Evolutionary conservation across 2,888 invertebrate genomes (phyloP), one percentile per base, ranked within the genome.

Genomic region (Fabriciana adippe): DNA sequence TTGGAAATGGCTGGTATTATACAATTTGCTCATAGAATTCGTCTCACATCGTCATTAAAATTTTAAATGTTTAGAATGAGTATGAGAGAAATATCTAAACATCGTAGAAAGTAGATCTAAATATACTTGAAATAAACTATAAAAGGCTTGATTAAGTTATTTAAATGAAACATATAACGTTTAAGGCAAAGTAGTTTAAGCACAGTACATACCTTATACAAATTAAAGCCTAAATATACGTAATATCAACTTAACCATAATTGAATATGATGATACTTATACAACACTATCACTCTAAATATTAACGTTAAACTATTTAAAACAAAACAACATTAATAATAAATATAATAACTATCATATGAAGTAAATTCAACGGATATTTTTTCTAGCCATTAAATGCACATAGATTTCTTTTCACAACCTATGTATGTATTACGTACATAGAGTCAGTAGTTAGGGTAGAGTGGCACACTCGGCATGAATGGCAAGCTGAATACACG

Each of bases 401-500:
- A 66, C 62, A 67, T 47, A 62, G 67, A 48, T 67, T 41, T 65
- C 47, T 51, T 76, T 72, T 67, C 57, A 62, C 65, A 65, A 59
- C 62, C 50, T 67, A 63, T 72, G 56, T 67, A 63, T 72, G 56
- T 67, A 67, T 59, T 56, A 18, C 60, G 35, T 47, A 62, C 48
- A 66, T 64, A 69, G 26, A 26, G n/a, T 73, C 72, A 72, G 69
- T 75, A 72, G 74, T 75, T 73, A 69, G 72, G 73, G 74, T 72
- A 69, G 78, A 86, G 87, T 86, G 80, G 80, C 84, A 81, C 81
- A 81, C 87, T 85, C 85, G 69, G 69, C 81, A 82, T 85, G 86
- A 85, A 79, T 83, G 72, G 78, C 67, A 72, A 74, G 84, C 72
- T 89, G 90, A 90, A 90, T 89, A 89, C 87, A 83, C 76, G 87